phyloP scores from a whole-genome alignment of 1,140 invertebrate genomes.

The Leptinotarsa texana region DNA sequence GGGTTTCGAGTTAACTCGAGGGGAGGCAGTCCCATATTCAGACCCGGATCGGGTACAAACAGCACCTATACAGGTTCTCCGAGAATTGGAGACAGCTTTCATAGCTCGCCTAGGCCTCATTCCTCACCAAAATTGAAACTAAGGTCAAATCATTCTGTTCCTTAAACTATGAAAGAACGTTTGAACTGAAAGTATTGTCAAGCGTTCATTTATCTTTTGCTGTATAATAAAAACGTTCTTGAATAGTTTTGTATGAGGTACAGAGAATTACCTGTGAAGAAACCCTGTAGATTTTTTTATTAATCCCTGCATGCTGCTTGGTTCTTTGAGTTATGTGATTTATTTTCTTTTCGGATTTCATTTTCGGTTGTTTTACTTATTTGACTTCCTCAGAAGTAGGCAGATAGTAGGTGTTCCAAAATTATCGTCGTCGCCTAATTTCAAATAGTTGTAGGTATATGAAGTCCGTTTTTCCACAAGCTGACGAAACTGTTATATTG shows the following conservation, averaged over 20 bases:
- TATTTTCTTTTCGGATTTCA: too few species aligned
- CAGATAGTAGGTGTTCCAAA: too few species aligned
- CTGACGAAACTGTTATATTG: conserved; percentile 84
- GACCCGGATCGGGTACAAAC: conserved; percentile 55
- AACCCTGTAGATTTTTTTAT: not conserved
- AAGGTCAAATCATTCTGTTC: conserved; percentile 62
- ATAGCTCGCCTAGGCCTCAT: conserved; percentile 67
- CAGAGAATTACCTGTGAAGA: not conserved
- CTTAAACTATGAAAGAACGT: too few species aligned
- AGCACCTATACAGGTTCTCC: conserved; percentile 60
- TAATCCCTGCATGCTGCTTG: not conserved
- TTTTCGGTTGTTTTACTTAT: too few species aligned
- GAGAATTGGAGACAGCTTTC: conserved; percentile 56
- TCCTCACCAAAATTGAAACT: conserved; percentile 90
- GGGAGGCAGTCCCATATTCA: conserved; percentile 53
- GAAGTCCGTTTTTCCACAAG: conserved; percentile 89
- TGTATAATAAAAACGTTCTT: not conserved
- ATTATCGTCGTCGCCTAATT: conserved; percentile 19
- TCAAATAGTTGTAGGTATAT: conserved; percentile 70
- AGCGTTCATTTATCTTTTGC: too few species aligned
- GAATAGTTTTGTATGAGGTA: not conserved
- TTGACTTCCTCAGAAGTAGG: too few species aligned
- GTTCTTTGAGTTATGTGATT: too few species aligned
- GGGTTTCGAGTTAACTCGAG: conserved; percentile 50
- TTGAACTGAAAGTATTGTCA: too few species aligned